Evolutionary conservation across 2,888 invertebrate species (phyloP), one percentile per base, ranked within the genome.

Genomic region (Idaea dimidiata): DNA sequence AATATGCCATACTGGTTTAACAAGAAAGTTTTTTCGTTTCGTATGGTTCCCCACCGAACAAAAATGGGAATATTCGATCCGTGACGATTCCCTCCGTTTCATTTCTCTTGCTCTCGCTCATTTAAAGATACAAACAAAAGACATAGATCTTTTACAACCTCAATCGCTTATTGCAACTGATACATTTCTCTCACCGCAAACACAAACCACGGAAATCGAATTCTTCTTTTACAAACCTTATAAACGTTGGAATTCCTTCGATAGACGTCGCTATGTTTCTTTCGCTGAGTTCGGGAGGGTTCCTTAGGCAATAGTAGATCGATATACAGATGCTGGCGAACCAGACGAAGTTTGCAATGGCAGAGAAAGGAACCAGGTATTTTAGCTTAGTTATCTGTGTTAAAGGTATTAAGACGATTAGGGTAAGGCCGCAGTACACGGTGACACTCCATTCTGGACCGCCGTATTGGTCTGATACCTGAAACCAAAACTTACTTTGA

Each of bases 311-410:
- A 85, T 96, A 98, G 83, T 96, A 97, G 54, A 97, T 93, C 0
- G 97, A 97, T 66, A 99, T 96, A 60, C 93, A 94, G 63, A 99
- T 95, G 0, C 97, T 96, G 0, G 93, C 86, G 0, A 96, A 90
- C 92, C 98, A 97, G 43, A 97, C 95, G 17, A 96, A 76, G 83
- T 99, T 99, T 59, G 99, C 99, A 33, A 97, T 81, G 57, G 96
- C 94, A 0, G 99, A 98, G 87, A 98, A 97, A 0, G 98, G 97
- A 8, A 99, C 97, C 68, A 99, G 88, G 78, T 95, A 95, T 80
- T 96, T 97, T 0, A 99, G 93, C 73, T 96, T 95, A 17, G 97
- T 93, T 70, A 97, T 95, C 82, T 96, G 96, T 5, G 95, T 95
- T 18, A 97, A 90, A 0, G 96, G 89, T 0, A 97, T 80, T 31